Conservation (phyloP, 2,888 invertebrate species). For the Microctonus brassicae region DNA sequence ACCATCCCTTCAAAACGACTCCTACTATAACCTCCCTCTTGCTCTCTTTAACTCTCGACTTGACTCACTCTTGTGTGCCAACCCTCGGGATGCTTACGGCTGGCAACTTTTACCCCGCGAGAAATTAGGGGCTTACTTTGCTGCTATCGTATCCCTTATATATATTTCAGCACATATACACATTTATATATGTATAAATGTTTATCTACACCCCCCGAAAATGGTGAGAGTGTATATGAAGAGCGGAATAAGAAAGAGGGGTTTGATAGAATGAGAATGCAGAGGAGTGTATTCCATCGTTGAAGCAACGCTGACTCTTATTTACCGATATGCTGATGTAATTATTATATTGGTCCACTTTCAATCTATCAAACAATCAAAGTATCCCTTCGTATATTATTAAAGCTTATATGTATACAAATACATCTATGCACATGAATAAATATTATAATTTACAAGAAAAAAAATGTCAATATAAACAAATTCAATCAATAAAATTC, state of each 20-base stretch:
- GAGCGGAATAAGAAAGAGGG: conserved; percentile 38
- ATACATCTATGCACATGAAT: not conserved
- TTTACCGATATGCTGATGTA: conserved; percentile 70
- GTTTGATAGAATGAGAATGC: conserved; percentile 42
- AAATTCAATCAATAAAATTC: not conserved
- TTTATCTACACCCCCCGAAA: not conserved
- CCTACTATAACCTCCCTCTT: conserved; percentile 5
- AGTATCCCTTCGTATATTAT: not conserved
- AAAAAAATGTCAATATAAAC: not conserved
- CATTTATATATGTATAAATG: not conserved
- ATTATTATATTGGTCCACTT: conserved; percentile 66
- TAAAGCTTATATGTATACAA: not conserved
- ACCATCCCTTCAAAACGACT: conserved; percentile 18
- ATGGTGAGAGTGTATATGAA: conserved; percentile 27
- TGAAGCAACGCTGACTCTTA: conserved; percentile 62
- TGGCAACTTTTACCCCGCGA: conserved; percentile 54
- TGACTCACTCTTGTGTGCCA: conserved; percentile 35
- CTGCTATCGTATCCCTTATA: conserved; percentile 44
- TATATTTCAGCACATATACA: conserved; percentile 13
- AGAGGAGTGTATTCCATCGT: conserved; percentile 44
- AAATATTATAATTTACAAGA: not conserved
- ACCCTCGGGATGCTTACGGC: conserved; percentile 55
- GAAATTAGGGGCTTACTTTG: conserved; percentile 69
- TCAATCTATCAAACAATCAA: conserved; percentile 18
- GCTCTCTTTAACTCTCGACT: conserved; percentile 1